phyloP scores from a whole-genome alignment of 2,113 vertebrate genomes.

The Charadrius vociferus region DNA sequence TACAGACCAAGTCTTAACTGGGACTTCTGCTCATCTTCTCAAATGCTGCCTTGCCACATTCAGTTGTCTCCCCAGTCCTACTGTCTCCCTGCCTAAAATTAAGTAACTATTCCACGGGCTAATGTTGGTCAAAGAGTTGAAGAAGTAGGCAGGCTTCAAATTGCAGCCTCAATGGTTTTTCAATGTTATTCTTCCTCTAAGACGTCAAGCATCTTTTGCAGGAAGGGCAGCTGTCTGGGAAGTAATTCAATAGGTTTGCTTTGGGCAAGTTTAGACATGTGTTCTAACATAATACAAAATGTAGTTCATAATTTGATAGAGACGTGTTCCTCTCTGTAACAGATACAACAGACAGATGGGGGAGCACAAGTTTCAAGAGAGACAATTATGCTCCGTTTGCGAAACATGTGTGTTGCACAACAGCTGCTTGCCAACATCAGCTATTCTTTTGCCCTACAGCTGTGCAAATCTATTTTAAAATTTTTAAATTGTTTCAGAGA shows the following conservation, averaged over 20 bases:
- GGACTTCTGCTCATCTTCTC: neutral
- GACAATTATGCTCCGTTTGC: neutral
- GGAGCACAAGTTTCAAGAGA: conserved; percentile 64
- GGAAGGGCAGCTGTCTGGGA: conserved; percentile 36
- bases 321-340: neutral
- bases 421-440: conserved; percentile 27
- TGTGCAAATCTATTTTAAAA: conserved; percentile 12
- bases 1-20: neutral
- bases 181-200: neutral
- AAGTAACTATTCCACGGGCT: neutral
- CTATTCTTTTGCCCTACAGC: conserved; percentile 16
- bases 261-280: conserved; percentile 28
- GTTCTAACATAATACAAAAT: conserved; percentile 31
- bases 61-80: neutral
- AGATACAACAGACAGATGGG: conserved; percentile 50
- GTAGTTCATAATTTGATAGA: conserved; percentile 23
- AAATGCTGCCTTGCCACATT: neutral
- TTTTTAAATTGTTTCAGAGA: neutral
- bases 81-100: neutral
- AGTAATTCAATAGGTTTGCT: conserved; percentile 26
- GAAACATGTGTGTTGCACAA: neutral
- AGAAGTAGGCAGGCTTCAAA: neutral
- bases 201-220: neutral
- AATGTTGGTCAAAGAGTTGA: neutral
- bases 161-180: neutral